These are phyloP conservation scores for Saimiri boliviensis DNA, from an alignment of 2,113 vertebrate genomes.

Conservation along the genomic window DNA sequence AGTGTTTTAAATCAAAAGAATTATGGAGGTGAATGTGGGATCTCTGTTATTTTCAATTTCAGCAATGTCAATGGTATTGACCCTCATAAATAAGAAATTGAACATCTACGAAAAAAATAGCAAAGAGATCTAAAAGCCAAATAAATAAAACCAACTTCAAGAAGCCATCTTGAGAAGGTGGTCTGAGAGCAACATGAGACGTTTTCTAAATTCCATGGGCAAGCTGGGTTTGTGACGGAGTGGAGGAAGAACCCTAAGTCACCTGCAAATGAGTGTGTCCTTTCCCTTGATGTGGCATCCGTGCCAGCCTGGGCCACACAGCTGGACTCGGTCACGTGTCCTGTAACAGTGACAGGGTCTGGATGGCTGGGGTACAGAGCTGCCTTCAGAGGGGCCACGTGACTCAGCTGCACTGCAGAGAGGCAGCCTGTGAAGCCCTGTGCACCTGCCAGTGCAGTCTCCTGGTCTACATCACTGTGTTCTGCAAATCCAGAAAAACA, in stretches of 20 bases:
- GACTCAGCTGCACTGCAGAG: constrained; percentile 93
- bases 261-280: constrained; percentile 93
- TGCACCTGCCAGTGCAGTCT: constrained; percentile 86
- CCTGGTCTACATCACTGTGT: constrained; percentile 83
- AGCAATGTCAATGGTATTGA: background rate
- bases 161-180: background rate
- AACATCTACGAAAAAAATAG: background rate
- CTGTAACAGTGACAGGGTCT: constrained; percentile 85
- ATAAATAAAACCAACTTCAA: background rate
- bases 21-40: background rate
- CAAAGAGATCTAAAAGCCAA: background rate
- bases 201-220: background rate
- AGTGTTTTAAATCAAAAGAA: background rate
- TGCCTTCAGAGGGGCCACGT: constrained; percentile 92
- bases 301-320: constrained; percentile 86
- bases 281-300: constrained; percentile 88
- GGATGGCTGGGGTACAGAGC: constrained; percentile 86
- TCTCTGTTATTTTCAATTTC: background rate
- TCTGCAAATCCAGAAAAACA: constrained; percentile 80
- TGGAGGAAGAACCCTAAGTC: constrained; percentile 50
- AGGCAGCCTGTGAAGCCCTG: constrained; percentile 94
- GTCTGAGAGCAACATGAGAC: background rate
- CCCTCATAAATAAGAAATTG: background rate
- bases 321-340: constrained; percentile 86
- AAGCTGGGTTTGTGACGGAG: constrained; percentile 16